Conservation (phyloP, 1,140 invertebrate genomes). For the Aphelenchoides besseyi region DNA sequence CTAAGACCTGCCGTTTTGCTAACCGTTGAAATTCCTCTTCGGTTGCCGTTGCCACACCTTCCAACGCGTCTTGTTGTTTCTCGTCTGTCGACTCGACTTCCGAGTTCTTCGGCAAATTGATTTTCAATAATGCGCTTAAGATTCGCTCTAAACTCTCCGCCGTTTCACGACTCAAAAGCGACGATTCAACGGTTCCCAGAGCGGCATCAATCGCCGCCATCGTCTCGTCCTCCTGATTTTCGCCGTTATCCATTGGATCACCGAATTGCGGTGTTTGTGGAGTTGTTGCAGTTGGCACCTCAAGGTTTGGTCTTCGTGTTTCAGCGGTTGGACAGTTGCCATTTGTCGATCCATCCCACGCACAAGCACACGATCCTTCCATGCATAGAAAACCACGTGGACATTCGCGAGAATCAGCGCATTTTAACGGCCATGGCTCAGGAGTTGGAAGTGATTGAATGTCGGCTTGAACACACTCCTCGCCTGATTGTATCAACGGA, state of each 20-base stretch:
- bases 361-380: neutral
- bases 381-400: conserved; percentile 1
- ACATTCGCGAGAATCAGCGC: neutral
- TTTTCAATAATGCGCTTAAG: conserved; percentile 2
- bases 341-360: neutral
- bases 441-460: neutral
- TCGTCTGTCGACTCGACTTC: neutral
- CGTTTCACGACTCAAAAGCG: conserved; percentile 3
- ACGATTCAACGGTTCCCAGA: neutral
- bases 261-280: neutral
- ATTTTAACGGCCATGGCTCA: neutral
- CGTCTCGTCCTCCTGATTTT: neutral
- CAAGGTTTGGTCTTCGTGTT: neutral
- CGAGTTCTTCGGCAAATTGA: neutral
- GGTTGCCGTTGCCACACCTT: neutral
- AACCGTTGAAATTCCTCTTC: neutral
- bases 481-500: neutral
- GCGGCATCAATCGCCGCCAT: neutral
- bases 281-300: neutral
- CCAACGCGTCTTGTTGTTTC: neutral
- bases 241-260: neutral
- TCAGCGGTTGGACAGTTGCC: neutral
- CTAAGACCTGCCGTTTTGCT: neutral
- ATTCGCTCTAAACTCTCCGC: conserved; percentile 18
- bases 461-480: neutral